Evolutionary conservation across 2,113 vertebrate species (phyloP), one percentile per base, ranked within the genome.

Genomic region (Perca flavescens): DNA sequence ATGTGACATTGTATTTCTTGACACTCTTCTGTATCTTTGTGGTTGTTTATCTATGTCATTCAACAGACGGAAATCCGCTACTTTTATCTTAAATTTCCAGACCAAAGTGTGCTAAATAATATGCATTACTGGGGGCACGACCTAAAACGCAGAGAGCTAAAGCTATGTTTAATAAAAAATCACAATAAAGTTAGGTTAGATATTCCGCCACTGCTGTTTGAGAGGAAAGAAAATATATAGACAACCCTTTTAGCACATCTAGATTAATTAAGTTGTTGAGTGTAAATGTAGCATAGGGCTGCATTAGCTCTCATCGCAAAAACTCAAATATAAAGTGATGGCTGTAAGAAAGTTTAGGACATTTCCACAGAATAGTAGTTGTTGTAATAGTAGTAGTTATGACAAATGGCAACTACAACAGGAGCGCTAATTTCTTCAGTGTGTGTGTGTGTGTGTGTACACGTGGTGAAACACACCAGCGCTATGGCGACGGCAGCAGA

Each of bases 1-100:
- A 63, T 5, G 52, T 73, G 58, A 67, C 53, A 57, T 46, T 70
- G 28, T 68, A 31, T 69, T 60, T 53, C 67, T 66, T 62, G 22
- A 53, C 54, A 69, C 21, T 28, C 52, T 47, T 64, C 14, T 46
- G 34, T 58, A 49, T 74, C 60, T 34, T 61, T 82, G 53, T 74
- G 60, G 63, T 58, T 74, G 63, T 68, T 64, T 36, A 28, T 25
- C 65, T 49, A 47, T 3, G 5, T 66, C 22, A 0, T 61, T 62
- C 58, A 74, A 10, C 58, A 83, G 60, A 66, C 25, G 40, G 4
- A 75, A n/a, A 22, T 47, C 22, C 0, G 1, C 16, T 67, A 28
- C 75, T 31, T 64, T n/a, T 47, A 57, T 25, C 28, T 65, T 50
- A 49, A 56, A 22, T 47, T 47, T 53, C 2, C 8, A 63, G 43